Evolutionary conservation across 1,140 invertebrate species (phyloP).

Genomic region (Habropoda laboriosa): DNA sequence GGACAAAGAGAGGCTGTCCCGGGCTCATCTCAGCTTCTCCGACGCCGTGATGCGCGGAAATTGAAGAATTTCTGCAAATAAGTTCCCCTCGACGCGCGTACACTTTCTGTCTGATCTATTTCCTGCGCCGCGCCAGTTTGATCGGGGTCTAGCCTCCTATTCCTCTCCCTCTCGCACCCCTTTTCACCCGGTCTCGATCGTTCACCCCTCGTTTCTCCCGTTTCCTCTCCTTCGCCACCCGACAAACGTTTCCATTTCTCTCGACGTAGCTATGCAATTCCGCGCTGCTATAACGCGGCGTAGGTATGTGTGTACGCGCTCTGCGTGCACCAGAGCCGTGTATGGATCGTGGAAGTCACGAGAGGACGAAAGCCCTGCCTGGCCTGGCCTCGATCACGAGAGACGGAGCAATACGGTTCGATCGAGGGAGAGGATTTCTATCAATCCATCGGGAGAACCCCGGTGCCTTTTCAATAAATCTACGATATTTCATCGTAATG

Average conservation of each 20-base stretch:
- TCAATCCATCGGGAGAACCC: slow-evolving; percentile 1
- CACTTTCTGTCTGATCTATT: slow-evolving; percentile 35
- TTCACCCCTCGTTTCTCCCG: neutral
- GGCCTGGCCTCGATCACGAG: too few relatives aligned
- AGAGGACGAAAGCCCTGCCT: neutral
- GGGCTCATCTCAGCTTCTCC: neutral
- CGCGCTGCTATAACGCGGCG: neutral
- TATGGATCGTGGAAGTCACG: neutral
- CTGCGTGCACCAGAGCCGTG: neutral
- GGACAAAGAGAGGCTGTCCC: neutral
- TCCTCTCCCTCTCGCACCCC: too few relatives aligned
- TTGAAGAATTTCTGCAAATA: slow-evolving; percentile 26
- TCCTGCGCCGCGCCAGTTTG: slow-evolving; percentile 7
- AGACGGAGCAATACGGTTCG: neutral
- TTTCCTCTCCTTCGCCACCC: neutral
- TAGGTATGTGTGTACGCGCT: neutral
- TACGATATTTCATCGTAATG: slow-evolving; percentile 19
- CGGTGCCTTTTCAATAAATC: slow-evolving; percentile 1
- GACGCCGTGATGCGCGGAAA: neutral
- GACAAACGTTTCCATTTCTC: slow-evolving; percentile 23
- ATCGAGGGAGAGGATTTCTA: slow-evolving; percentile 5
- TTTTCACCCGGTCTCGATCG: neutral
- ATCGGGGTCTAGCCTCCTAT: neutral
- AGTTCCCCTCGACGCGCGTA: slow-evolving; percentile 22
- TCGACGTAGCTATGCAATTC: neutral